Evolutionary conservation across 2,113 vertebrate genomes (phyloP).

Genomic region (Phalacrocorax aristotelis): DNA sequence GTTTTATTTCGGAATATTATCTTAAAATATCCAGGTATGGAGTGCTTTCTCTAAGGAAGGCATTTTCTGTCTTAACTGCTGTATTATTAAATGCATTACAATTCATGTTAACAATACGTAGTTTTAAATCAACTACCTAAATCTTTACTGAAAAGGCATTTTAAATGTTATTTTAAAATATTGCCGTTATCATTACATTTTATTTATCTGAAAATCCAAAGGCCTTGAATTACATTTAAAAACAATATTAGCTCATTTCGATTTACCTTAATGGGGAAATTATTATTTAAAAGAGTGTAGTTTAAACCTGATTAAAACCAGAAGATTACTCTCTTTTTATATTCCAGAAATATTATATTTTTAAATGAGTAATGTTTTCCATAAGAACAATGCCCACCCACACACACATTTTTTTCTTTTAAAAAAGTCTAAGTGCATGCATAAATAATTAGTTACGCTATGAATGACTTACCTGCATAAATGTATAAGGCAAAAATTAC

Average conservation of each 20-base stretch:
- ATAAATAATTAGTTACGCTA: conserved; percentile 68
- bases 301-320: conserved; percentile 2
- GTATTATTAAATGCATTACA: conserved; percentile 8
- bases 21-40: conserved; percentile 52
- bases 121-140: conserved; percentile 9
- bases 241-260: conserved; percentile 12
- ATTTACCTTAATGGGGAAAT: neutral
- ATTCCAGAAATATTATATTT: conserved; percentile 16
- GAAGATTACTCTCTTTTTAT: neutral
- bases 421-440: conserved; percentile 51
- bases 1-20: conserved; percentile 46
- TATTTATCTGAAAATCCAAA: conserved; percentile 43
- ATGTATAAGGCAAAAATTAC: conserved; percentile 39
- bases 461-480: conserved; percentile 71
- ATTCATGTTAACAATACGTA: neutral
- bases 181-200: neutral
- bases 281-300: neutral
- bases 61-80: conserved; percentile 58
- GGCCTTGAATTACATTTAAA: conserved; percentile 49
- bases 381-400: conserved; percentile 36
- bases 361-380: conserved; percentile 10
- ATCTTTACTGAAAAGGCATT: neutral
- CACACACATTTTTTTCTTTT: neutral
- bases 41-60: conserved; percentile 67
- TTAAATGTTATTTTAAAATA: conserved; percentile 32